phyloP scores from a whole-genome alignment of 2,113 vertebrate species.

The Casuarius casuarius region DNA sequence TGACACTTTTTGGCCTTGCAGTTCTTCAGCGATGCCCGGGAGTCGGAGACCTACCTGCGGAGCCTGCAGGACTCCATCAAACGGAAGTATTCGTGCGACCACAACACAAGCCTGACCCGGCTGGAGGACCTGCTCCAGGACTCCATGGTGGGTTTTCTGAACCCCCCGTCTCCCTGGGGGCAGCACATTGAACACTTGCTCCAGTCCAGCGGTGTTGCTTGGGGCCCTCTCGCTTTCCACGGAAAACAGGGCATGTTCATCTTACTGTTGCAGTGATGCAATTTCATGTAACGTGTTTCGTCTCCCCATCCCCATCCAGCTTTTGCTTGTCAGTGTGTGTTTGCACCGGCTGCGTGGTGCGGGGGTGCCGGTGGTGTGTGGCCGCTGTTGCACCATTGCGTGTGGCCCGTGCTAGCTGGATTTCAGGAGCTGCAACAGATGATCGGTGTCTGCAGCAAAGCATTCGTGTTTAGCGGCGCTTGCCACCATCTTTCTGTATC shows the following conservation, averaged over 20 bases:
- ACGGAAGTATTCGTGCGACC: slow-evolving; percentile 94
- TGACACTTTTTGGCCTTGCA: slow-evolving; percentile 54
- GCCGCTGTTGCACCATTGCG: background rate
- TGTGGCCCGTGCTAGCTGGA: background rate
- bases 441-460: background rate
- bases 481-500: background rate
- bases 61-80: slow-evolving; percentile 96
- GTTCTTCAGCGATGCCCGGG: slow-evolving; percentile 92
- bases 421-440: background rate
- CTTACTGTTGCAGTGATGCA: fast-evolving
- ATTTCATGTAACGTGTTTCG: background rate
- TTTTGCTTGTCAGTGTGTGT: background rate
- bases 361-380: background rate
- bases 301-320: fast-evolving
- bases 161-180: background rate
- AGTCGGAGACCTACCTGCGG: slow-evolving; percentile 89
- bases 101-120: slow-evolving; percentile 88
- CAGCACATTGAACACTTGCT: background rate
- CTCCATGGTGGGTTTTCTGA: slow-evolving; percentile 89
- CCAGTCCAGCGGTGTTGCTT: fast-evolving
- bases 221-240: background rate
- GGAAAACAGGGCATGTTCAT: background rate
- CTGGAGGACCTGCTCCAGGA: slow-evolving; percentile 98
- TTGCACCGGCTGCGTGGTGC: fast-evolving
- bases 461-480: background rate